Base-by-base conservation (phyloP, 2,888 invertebrate genomes). In the Keiferia lycopersicella region DNA sequence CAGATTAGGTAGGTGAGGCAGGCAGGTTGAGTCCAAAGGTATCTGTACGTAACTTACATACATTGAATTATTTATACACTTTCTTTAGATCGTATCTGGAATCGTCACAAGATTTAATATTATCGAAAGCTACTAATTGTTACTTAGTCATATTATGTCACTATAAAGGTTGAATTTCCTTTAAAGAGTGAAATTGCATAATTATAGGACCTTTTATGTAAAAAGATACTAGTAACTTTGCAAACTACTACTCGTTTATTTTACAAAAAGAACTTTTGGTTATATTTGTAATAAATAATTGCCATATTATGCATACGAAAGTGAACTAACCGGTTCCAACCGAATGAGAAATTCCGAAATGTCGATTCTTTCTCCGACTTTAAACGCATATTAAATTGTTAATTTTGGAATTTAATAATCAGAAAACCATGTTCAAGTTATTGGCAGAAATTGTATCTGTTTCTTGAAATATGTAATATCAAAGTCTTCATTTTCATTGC, bases 251-350 rank as follows among this genome's bases (percentile, higher is more conserved):
- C 16, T 16, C 45, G 45, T 45, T n/a, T n/a, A 45, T 16, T 45
- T 16, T 45, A 4, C n/a, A 7, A 45, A 45, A 16, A 3, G 16
- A n/a, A 45, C n/a, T 45, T 45, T 45, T 45, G n/a, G 7, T 6
- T 45, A 45, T 16, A 16, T 6, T 45, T 20, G 11, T 18, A 22
- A 18, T 20, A 22, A 20, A 50, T 50, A 18, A 10, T 11, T 45
- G 16, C 45, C 2, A 45, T 20, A 20, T 18, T 20, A 8, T 20
- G 7, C 20, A 11, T 11, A 12, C 20, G 60, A 61, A 61, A 61
- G 60, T 61, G 48, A 48, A 8, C 48, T n/a, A 48, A 61, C 60
- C 60, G 60, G 60, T 60, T 60, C 0, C 1, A 26, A 26, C 16
- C 14, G 18, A 8, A 39, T 39, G 41, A 59, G 18, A 41, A 18